These are phyloP conservation scores for Meles meles DNA, from an alignment of 2,113 vertebrate species.

Conservation along the genomic window DNA sequence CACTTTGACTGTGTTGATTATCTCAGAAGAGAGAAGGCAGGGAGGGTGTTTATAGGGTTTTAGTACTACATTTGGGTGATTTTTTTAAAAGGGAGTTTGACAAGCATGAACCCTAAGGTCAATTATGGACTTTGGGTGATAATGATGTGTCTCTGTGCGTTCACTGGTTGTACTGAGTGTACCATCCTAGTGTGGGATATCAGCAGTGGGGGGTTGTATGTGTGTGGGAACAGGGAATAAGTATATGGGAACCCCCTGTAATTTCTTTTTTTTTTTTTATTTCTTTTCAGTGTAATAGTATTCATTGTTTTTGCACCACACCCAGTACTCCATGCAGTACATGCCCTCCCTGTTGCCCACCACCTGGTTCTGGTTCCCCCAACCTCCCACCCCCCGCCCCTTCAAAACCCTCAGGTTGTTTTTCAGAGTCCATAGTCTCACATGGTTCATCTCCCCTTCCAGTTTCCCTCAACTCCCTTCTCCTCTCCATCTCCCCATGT, in stretches of 20 bases:
- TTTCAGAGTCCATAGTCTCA: too few species aligned
- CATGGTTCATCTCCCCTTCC: too few species aligned
- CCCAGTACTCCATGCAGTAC: too few species aligned
- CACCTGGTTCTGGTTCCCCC: too few species aligned
- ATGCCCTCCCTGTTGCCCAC: too few species aligned
- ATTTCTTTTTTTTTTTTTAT: too few species aligned
- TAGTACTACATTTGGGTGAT: background rate
- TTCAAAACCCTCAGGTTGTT: too few species aligned
- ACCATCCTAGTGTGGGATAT: background rate
- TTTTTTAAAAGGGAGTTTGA: background rate
- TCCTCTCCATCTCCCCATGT: too few species aligned
- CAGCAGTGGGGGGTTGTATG: background rate
- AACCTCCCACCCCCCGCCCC: too few species aligned
- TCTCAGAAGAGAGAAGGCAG: background rate
- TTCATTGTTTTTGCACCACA: too few species aligned
- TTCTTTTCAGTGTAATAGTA: too few species aligned
- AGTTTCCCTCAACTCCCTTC: too few species aligned
- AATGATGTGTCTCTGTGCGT: background rate
- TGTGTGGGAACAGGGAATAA: background rate
- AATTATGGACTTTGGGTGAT: background rate
- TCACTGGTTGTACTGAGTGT: background rate
- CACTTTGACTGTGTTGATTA: background rate
- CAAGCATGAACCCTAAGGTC: background rate
- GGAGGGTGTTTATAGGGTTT: background rate
- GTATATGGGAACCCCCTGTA: background rate